Evolutionary conservation across 2,797 vertebrate genomes (phyloP).

Genomic region (Eulemur rubriventer): DNA sequence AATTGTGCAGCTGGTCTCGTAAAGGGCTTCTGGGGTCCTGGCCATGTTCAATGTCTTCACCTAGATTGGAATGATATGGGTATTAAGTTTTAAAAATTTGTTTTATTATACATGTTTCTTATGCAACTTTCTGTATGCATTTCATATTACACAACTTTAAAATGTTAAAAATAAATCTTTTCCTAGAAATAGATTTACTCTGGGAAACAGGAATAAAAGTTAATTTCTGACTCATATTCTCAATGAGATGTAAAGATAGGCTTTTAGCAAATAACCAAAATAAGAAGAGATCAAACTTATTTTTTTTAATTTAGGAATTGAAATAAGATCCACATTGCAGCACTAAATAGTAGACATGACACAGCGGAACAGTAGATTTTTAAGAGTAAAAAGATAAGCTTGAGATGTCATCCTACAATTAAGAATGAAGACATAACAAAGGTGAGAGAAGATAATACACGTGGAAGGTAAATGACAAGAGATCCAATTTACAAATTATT

Average conservation of each 20-base stretch:
- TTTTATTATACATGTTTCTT: not conserved
- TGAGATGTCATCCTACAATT: not conserved
- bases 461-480: not conserved
- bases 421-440: not conserved
- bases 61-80: not conserved
- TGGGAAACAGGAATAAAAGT: not conserved
- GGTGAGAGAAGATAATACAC: not conserved
- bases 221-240: not conserved
- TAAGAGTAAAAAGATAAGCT: not conserved
- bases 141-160: not conserved
- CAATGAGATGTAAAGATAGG: not conserved
- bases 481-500: not conserved
- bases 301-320: not conserved
- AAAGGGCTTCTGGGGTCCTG: not conserved
- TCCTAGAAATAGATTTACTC: constrained; percentile 1
- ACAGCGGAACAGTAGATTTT: not conserved
- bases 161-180: constrained; percentile 24
- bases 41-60: not conserved
- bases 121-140: not conserved
- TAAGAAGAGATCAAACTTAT: not conserved
- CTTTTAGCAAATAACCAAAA: not conserved
- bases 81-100: not conserved
- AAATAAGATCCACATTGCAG: constrained; percentile 4
- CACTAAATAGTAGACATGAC: not conserved
- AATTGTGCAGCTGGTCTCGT: not conserved